Base-by-base conservation (phyloP, 2,797 vertebrate genomes). In the Siniperca scherzeri region DNA sequence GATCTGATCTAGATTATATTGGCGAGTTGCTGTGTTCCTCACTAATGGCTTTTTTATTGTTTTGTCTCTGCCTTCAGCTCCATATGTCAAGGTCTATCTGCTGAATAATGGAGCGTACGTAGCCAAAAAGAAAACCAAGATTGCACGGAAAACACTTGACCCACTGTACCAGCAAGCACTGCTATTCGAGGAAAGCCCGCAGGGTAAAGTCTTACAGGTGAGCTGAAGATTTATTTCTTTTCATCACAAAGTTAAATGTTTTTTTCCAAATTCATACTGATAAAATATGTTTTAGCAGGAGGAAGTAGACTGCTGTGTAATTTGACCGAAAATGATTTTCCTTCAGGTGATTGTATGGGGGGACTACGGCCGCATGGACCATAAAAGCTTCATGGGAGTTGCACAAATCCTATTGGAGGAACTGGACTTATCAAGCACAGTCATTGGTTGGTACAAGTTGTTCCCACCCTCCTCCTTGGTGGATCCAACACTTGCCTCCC, bases 301-400 rank as follows among this genome's bases (percentile, higher is more conserved):
- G 3, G 13, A 65, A 14, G 2, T 8, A 52, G 25, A 48, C n/a
- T 33, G 25, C 64, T 33, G 16, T 74, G 38, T 42, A 40, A 71
- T 66, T 30, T 83, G 57, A 89, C 53, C 11, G 5, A 36, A 53
- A 60, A 4, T 53, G 1, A 4, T 81, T 77, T 66, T 67, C 61
- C 71, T 62, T 42, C 86, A 99, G 98, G 98, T 99, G 86, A 99
- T 99, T 83, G 98, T 99, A 25, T 99, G 98, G 98, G 98, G 98
- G 83, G 98, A 99, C 93, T 99, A 99, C 11, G 98, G 98, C 83
- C 96, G 98, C 89, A 99, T 99, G 98, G 98, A 99, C 96, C 98
- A 99, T 93, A 99, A 99, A 94, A 97, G 97, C 93, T 99, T 99
- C 95, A 99, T 99, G 98, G 98, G 98, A 90, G 98, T 99, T 92